These are phyloP conservation scores for Toxostoma redivivum DNA, from an alignment of 2,113 vertebrate species.

Conservation along the genomic window DNA sequence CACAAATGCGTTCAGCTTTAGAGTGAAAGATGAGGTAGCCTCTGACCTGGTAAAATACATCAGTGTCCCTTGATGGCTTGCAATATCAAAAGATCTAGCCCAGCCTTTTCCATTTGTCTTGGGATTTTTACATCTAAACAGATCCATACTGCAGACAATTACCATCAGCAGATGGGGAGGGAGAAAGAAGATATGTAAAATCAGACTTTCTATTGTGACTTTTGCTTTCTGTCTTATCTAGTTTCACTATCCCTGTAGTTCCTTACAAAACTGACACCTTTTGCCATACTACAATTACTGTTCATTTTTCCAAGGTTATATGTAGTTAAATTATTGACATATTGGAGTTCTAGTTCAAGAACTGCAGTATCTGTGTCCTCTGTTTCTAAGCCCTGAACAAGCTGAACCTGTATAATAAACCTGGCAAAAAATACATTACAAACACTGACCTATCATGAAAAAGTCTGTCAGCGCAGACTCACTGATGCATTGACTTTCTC, in stretches of 20 bases:
- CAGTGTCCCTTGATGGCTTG: not conserved
- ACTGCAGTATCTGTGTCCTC: not conserved
- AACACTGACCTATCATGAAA: not conserved
- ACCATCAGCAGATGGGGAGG: not conserved
- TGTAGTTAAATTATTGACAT: not conserved
- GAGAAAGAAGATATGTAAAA: not conserved
- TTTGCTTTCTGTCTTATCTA: not conserved
- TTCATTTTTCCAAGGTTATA: not conserved
- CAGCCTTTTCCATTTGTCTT: not conserved
- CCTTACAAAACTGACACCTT: not conserved
- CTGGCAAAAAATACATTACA: not conserved
- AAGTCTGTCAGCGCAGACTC: not conserved
- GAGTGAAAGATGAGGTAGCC: not conserved
- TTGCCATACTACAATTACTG: not conserved
- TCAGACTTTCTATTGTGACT: not conserved
- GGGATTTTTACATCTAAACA: not conserved
- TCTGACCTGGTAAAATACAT: not conserved
- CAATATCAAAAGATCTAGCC: not conserved
- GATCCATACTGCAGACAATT: not conserved
- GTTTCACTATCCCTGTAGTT: not conserved
- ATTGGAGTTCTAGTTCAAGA: not conserved
- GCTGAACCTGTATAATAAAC: not conserved
- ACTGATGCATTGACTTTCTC: not conserved
- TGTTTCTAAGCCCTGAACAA: not conserved
- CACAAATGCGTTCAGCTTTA: not conserved